Evolutionary conservation across 2,113 vertebrate genomes (phyloP).

Genomic region (Camelus bactrianus): DNA sequence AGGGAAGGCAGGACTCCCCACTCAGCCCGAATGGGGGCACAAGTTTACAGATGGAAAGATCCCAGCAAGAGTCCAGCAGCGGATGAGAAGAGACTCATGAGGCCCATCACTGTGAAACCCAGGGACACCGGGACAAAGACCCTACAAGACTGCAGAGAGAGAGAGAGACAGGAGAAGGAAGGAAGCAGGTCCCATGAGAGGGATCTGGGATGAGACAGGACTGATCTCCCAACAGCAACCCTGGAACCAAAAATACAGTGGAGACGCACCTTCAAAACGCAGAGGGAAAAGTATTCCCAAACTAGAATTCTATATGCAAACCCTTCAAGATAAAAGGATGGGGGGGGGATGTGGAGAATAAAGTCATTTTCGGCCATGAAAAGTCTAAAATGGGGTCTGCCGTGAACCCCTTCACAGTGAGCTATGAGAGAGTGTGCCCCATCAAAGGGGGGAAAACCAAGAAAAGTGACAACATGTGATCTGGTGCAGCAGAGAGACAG

Average conservation of each 20-base stretch:
- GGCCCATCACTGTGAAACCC: neutral
- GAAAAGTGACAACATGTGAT: neutral
- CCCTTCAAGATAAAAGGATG: too few relatives aligned
- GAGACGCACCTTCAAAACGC: neutral
- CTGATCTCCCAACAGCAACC: neutral
- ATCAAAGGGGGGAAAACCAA: neutral
- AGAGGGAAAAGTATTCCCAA: neutral
- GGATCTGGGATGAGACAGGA: neutral
- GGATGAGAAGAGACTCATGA: neutral
- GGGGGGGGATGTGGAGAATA: neutral
- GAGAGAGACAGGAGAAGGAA: neutral
- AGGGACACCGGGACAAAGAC: neutral
- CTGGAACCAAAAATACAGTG: neutral
- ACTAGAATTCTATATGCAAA: neutral
- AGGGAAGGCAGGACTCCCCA: neutral
- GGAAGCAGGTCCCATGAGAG: rapidly evolving
- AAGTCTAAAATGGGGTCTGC: neutral
- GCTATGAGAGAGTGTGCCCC: neutral
- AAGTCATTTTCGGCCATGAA: neutral
- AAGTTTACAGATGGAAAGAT: neutral
- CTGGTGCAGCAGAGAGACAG: neutral
- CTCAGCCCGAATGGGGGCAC: neutral
- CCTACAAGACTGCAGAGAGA: neutral
- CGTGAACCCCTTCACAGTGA: neutral
- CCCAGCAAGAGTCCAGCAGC: neutral